Evolutionary conservation across 2,797 vertebrate species (phyloP).

Genomic region (Scolopax bukidnonensis): DNA sequence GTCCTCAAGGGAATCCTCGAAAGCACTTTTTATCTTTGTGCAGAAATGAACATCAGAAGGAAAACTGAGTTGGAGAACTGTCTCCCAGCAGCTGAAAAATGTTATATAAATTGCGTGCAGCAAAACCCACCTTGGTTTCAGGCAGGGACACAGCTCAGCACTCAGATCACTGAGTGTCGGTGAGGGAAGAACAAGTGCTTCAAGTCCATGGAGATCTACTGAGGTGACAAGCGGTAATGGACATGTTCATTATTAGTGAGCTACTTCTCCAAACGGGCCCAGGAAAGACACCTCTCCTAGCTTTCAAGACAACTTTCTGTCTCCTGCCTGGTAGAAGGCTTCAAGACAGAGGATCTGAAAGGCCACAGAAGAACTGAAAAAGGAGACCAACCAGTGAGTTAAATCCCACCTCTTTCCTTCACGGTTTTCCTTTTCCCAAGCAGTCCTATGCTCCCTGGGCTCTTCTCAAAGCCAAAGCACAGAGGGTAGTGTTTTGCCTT

Average conservation of each 20-base stretch:
- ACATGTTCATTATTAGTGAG: neutral
- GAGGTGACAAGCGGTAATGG: neutral
- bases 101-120: neutral
- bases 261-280: neutral
- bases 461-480: neutral
- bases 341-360: neutral
- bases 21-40: slow-evolving; percentile 57
- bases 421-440: neutral
- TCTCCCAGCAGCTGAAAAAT: neutral
- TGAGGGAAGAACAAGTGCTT: neutral
- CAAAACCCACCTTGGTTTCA: neutral
- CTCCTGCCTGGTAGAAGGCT: neutral
- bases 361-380: neutral
- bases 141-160: neutral
- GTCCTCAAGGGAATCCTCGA: slow-evolving; percentile 54
- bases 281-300: neutral
- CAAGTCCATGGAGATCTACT: neutral
- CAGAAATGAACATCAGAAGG: slow-evolving; percentile 33
- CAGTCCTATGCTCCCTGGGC: accelerated
- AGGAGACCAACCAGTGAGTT: neutral
- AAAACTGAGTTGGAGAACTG: slow-evolving; percentile 26
- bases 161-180: neutral
- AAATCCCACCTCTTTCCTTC: neutral
- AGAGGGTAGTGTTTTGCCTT: neutral
- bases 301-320: neutral